Evolutionary conservation across 2,113 vertebrate genomes (phyloP).

Genomic region (Ia io): DNA sequence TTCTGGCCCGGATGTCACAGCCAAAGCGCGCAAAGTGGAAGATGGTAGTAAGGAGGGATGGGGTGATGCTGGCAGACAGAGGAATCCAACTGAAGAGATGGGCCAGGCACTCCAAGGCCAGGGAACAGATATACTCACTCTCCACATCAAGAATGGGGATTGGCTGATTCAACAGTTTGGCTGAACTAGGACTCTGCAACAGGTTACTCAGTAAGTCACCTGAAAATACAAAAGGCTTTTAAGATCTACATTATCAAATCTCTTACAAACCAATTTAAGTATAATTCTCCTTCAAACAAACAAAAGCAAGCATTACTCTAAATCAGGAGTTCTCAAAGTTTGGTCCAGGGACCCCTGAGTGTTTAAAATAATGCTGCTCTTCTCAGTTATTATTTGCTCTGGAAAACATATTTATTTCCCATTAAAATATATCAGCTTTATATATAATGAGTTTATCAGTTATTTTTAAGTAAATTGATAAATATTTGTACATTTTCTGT

Average conservation of each 20-base stretch:
- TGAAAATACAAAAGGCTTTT: constrained; percentile 54
- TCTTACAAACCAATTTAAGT: not conserved
- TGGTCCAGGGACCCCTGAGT: not conserved
- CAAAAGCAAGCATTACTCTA: not conserved
- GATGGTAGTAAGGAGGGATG: constrained; percentile 95
- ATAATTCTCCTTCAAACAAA: constrained; percentile 5
- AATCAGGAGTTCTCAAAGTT: not conserved
- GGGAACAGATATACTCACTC: constrained; percentile 93
- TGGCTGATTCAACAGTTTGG: constrained; percentile 92
- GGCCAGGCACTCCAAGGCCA: constrained; percentile 96
- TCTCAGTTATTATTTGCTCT: not conserved
- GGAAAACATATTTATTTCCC: not conserved
- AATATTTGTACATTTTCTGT: not conserved
- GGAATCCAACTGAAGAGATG: constrained; percentile 99
- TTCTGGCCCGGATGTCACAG: constrained; percentile 89
- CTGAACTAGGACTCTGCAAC: constrained; percentile 90
- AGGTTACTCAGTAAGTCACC: constrained; percentile 90
- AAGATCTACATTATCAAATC: not conserved
- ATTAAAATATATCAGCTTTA: not conserved
- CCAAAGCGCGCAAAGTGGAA: constrained; percentile 98
- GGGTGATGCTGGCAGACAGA: constrained; percentile 96
- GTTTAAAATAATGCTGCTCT: not conserved
- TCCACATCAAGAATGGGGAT: constrained; percentile 93
- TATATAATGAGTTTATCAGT: not conserved
- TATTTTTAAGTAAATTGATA: not conserved